These are phyloP conservation scores for Lepetodrilus schrolli DNA, from an alignment of 2,888 invertebrate species.

Conservation along the genomic window DNA sequence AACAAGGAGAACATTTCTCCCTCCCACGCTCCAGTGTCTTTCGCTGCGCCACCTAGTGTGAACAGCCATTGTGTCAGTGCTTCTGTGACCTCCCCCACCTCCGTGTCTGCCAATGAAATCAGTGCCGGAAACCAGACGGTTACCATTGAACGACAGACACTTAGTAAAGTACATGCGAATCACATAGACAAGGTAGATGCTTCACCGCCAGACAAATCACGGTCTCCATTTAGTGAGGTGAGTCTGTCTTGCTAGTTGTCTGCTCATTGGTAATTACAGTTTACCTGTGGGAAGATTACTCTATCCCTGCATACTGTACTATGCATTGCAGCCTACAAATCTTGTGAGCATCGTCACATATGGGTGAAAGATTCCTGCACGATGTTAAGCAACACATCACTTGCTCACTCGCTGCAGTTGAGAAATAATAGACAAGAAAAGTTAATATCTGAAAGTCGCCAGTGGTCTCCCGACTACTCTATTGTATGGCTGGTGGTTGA, in stretches of 20 bases:
- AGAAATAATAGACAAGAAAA: slow-evolving; percentile 21
- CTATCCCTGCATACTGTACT: no score
- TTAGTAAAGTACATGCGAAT: slow-evolving; percentile 31
- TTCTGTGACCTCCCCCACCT: background rate
- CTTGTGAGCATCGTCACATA: no score
- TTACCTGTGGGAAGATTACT: no score
- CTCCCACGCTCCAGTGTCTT: slow-evolving; percentile 1
- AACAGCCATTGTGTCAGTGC: slow-evolving; percentile 15
- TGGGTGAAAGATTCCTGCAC: no score
- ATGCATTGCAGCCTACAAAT: no score
- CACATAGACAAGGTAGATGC: slow-evolving; percentile 8
- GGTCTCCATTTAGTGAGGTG: background rate
- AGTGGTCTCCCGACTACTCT: background rate
- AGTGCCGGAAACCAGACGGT: slow-evolving; percentile 43
- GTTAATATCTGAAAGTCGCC: background rate
- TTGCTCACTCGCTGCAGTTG: no score
- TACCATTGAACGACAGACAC: slow-evolving; percentile 46
- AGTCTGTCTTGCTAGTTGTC: background rate
- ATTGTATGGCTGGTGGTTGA: background rate
- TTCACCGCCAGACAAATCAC: background rate
- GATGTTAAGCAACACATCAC: no score
- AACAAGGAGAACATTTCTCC: slow-evolving; percentile 33
- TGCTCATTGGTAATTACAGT: no score
- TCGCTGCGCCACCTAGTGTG: background rate
- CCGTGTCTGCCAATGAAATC: slow-evolving; percentile 4